Conservation (phyloP, 2,888 invertebrate genomes). For the Agrypnus murinus region DNA sequence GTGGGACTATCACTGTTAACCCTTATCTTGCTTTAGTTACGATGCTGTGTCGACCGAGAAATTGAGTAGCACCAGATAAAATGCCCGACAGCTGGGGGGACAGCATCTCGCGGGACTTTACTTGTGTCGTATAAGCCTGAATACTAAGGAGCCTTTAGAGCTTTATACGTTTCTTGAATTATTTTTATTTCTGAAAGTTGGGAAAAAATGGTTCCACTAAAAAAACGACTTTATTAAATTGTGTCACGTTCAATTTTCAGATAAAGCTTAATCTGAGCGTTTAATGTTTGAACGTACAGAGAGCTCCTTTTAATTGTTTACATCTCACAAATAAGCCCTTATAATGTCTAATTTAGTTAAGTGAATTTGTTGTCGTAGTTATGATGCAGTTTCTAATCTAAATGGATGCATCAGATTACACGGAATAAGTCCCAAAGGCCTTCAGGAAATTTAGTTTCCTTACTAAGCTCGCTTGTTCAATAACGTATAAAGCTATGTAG, state of each 20-base stretch:
- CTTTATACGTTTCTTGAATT: neutral
- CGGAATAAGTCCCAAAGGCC: neutral
- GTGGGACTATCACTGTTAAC: constrained; percentile 28
- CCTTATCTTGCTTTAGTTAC: constrained; percentile 31
- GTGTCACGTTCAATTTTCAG: too few relatives aligned
- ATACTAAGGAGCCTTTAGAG: constrained; percentile 29
- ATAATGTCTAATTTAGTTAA: too few relatives aligned
- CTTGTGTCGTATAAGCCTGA: constrained; percentile 20
- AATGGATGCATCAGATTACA: constrained; percentile 1
- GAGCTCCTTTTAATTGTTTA: too few relatives aligned
- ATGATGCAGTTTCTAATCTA: neutral
- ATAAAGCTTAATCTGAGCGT: too few relatives aligned
- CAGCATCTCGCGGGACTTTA: constrained; percentile 19
- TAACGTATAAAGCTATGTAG: neutral
- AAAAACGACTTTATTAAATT: neutral
- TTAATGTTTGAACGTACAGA: too few relatives aligned
- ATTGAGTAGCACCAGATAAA: constrained; percentile 33
- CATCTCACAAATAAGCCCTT: too few relatives aligned
- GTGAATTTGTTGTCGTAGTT: neutral
- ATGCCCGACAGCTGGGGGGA: constrained; percentile 21
- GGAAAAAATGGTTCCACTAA: too few relatives aligned
- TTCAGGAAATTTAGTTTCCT: neutral
- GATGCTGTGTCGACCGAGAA: constrained; percentile 31
- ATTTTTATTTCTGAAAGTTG: neutral
- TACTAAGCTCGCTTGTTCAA: neutral